phyloP scores from a whole-genome alignment of 2,797 vertebrate genomes.

The Eleutherodactylus coqui region DNA sequence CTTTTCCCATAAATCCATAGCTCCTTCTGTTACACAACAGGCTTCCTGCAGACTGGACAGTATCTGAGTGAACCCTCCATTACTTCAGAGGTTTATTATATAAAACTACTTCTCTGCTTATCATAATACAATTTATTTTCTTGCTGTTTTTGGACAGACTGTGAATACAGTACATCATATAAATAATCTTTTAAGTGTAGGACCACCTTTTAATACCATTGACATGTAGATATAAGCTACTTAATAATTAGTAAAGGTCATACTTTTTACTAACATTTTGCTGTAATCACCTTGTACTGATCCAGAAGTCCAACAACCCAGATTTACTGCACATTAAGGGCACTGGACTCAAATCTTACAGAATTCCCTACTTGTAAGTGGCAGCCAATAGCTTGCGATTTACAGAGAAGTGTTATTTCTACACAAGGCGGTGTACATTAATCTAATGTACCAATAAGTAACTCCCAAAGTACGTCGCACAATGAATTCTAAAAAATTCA shows the following conservation, averaged over 20 bases:
- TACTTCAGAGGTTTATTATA: neutral
- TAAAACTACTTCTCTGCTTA: neutral
- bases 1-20: neutral
- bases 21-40: neutral
- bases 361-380: neutral
- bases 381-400: neutral
- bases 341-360: neutral
- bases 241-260: neutral
- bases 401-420: neutral
- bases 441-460: too few species aligned
- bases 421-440: neutral
- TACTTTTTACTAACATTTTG: neutral
- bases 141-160: neutral
- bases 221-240: neutral
- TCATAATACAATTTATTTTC: slow-evolving; percentile 2
- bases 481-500: too few species aligned
- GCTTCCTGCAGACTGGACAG: neutral
- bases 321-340: neutral
- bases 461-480: too few species aligned
- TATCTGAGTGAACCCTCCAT: neutral
- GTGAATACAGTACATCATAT: neutral
- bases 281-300: neutral
- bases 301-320: neutral
- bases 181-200: neutral
- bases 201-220: neutral